phyloP scores from a whole-genome alignment of 2,797 vertebrate species.

The Onychomys torridus region DNA sequence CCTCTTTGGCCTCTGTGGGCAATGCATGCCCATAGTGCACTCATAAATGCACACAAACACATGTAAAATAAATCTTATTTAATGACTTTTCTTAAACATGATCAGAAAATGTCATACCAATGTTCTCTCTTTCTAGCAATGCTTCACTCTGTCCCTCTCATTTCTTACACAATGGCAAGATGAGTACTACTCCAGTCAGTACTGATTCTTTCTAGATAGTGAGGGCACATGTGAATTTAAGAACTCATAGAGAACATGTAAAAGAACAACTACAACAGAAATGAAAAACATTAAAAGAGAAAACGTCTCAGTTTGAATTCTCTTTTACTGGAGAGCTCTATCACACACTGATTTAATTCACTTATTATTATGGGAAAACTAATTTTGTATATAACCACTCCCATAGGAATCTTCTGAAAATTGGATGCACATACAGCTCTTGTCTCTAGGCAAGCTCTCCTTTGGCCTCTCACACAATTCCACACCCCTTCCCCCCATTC shows the following conservation, averaged over 20 bases:
- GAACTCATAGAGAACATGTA: constrained; percentile 2
- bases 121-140: neutral
- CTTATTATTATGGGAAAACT: neutral
- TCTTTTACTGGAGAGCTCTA: constrained; percentile 12
- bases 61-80: neutral
- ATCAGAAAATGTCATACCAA: neutral
- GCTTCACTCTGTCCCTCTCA: neutral
- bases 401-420: constrained; percentile 54
- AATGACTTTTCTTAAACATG: neutral
- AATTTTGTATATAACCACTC: constrained; percentile 49
- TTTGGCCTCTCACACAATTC: constrained; percentile 68
- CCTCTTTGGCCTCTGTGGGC: neutral
- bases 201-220: neutral
- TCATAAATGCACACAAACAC: neutral
- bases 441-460: constrained; percentile 61
- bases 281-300: constrained; percentile 42
- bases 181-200: constrained; percentile 14
- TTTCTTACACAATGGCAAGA: neutral
- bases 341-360: constrained; percentile 6
- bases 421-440: neutral
- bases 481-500: constrained; percentile 64
- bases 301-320: constrained; percentile 5
- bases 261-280: constrained; percentile 25
- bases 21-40: neutral
- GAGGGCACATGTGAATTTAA: constrained; percentile 32